phyloP scores from a whole-genome alignment of 2,797 vertebrate species.

The Diceros bicornis region DNA sequence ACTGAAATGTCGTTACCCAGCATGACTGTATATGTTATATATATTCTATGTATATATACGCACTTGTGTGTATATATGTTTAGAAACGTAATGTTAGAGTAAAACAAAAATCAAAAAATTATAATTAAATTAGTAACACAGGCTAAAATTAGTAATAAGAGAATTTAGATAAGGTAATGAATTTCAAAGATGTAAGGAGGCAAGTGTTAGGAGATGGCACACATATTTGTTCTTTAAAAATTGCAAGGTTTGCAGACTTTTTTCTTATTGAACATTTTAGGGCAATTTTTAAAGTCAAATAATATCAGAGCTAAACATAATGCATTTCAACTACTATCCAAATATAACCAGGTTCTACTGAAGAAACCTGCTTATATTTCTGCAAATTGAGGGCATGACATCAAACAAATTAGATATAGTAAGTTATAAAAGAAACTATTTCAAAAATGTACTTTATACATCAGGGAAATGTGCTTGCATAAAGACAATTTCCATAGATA shows the following conservation, averaged over 20 bases:
- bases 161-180: not conserved
- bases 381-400: slow-evolving; percentile 55
- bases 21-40: not conserved
- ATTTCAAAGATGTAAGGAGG: not conserved
- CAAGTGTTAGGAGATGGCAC: not conserved
- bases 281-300: not conserved
- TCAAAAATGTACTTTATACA: not conserved
- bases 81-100: not conserved
- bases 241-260: not conserved
- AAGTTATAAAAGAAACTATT: slow-evolving; percentile 37
- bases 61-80: not conserved
- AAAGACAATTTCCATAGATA: slow-evolving; percentile 34
- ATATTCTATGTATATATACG: not conserved
- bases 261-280: not conserved
- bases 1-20: not conserved
- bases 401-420: slow-evolving; percentile 30
- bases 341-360: not conserved
- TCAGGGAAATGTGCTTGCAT: slow-evolving; percentile 21
- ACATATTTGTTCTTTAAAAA: not conserved
- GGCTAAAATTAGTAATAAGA: not conserved
- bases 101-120: not conserved
- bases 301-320: not conserved
- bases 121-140: not conserved
- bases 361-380: slow-evolving; percentile 30
- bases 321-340: not conserved